Percentiles rank a stretch among this genome's conserved stretches.
phyloP scores from a whole-genome alignment of 1,140 invertebrate genomes.

The Hyphantria cunea region DNA sequence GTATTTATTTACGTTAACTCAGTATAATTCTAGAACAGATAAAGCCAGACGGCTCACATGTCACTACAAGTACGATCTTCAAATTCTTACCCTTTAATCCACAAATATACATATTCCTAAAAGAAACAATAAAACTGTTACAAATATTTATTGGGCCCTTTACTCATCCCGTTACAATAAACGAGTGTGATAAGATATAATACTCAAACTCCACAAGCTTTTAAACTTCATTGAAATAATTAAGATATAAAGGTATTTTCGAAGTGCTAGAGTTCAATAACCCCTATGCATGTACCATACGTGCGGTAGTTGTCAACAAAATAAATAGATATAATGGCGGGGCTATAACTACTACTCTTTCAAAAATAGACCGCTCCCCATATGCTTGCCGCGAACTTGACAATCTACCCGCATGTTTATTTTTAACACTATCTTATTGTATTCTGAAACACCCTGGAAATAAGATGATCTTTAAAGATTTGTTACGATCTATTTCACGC shows the following conservation, averaged over 20 bases:
- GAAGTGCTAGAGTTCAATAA: slow-evolving; percentile 51
- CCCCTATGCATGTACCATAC: slow-evolving; percentile 36
- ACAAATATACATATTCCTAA: background rate
- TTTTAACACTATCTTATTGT: slow-evolving; percentile 70
- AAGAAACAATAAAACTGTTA: background rate
- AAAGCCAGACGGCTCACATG: too few relatives aligned
- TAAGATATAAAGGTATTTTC: slow-evolving; percentile 21
- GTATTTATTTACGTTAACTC: too few relatives aligned
- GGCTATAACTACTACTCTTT: slow-evolving; percentile 46
- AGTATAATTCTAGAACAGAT: too few relatives aligned
- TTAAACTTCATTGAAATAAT: slow-evolving; percentile 13
- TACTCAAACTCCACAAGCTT: slow-evolving; percentile 1
- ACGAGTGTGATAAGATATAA: slow-evolving; percentile 14
- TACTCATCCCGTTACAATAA: background rate
- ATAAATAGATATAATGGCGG: slow-evolving; percentile 65
- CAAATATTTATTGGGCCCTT: too few relatives aligned
- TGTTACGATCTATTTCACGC: slow-evolving; percentile 26
- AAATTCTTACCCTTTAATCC: too few relatives aligned
- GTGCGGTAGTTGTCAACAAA: slow-evolving; percentile 66
- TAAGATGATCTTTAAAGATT: slow-evolving; percentile 36
- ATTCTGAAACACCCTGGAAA: slow-evolving; percentile 59
- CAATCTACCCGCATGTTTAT: slow-evolving; percentile 65
- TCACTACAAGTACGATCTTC: too few relatives aligned
- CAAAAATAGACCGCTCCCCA: slow-evolving; percentile 69
- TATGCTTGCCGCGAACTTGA: slow-evolving; percentile 67